phyloP scores from a whole-genome alignment of 2,797 vertebrate genomes.

The Bradypodion pumilum region DNA sequence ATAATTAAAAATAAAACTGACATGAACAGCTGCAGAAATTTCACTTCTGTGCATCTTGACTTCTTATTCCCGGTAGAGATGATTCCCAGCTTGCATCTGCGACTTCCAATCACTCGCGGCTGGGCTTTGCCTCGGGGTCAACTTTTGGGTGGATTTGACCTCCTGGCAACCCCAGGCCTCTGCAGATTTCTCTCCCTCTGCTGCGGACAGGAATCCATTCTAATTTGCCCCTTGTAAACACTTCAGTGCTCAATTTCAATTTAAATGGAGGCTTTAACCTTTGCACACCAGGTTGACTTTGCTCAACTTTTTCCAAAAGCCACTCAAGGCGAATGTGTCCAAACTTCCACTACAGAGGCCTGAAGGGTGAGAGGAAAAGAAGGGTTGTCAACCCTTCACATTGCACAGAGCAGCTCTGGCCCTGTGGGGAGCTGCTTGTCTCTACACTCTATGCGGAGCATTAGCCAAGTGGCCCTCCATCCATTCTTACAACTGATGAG shows the following conservation, averaged over 20 bases:
- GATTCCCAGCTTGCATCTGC: background rate
- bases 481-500: background rate
- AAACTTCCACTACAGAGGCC: slow-evolving; percentile 41
- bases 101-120: background rate
- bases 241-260: slow-evolving; percentile 73
- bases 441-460: background rate
- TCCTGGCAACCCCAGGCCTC: background rate
- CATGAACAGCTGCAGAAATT: background rate
- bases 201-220: slow-evolving; percentile 55
- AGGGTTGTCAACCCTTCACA: background rate
- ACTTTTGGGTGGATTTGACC: slow-evolving; percentile 32
- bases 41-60: background rate
- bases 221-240: slow-evolving; percentile 65
- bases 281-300: slow-evolving; percentile 45
- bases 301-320: slow-evolving; percentile 23
- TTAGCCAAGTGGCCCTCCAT: background rate
- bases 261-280: slow-evolving; percentile 76
- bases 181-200: background rate
- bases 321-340: slow-evolving; percentile 52
- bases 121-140: background rate
- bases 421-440: background rate
- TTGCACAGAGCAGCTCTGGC: background rate
- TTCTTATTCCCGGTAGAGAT: background rate
- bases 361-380: background rate
- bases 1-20: background rate